A percentile compares a stretch with the other conserved stretches of the same genome.
Evolutionary conservation across 2,113 vertebrate genomes (phyloP).

Genomic region (Tauraco erythrolophus): DNA sequence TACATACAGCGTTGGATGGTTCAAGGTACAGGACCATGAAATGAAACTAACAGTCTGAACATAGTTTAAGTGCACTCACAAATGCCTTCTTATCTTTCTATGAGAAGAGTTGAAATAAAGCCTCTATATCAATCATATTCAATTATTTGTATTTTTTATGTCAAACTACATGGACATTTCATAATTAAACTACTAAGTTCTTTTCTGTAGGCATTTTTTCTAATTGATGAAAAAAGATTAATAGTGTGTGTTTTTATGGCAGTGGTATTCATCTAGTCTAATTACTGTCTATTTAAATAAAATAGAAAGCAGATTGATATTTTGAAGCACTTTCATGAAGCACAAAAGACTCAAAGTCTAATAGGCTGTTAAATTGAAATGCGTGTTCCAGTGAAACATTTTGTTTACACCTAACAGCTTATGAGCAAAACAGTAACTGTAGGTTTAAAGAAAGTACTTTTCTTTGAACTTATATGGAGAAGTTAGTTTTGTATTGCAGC

Average conservation of each 20-base stretch:
- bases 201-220: not conserved
- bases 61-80: not conserved
- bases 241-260: not conserved
- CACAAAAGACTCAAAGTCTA: not conserved
- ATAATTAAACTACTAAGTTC: not conserved
- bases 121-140: not conserved
- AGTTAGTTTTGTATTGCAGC: conserved; percentile 38
- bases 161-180: not conserved
- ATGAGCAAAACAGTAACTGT: not conserved
- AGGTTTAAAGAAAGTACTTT: not conserved
- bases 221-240: not conserved
- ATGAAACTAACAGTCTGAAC: not conserved
- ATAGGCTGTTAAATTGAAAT: not conserved
- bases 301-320: not conserved
- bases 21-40: not conserved
- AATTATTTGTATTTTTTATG: not conserved
- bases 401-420: not conserved
- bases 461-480: not conserved
- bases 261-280: not conserved
- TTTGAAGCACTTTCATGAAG: not conserved
- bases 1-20: not conserved
- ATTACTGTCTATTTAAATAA: not conserved
- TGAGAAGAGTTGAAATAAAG: not conserved
- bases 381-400: not conserved
- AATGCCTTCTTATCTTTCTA: not conserved